Evolutionary conservation across 2,113 vertebrate genomes (phyloP).

Genomic region (Larimichthys crocea): DNA sequence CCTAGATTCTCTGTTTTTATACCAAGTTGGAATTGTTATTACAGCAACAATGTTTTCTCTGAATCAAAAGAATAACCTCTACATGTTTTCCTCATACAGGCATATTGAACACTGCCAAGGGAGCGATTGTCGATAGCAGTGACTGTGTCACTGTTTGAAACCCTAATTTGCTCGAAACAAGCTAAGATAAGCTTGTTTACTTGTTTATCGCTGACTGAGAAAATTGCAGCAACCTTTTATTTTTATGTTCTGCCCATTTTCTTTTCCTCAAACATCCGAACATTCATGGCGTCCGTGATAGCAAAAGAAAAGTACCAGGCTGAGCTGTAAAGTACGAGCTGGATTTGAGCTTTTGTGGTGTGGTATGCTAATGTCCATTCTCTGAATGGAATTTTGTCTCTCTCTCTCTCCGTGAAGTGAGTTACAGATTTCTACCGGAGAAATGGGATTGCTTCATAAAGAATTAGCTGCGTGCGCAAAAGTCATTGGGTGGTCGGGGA

Average conservation of each 20-base stretch:
- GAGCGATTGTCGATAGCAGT: conserved; percentile 10
- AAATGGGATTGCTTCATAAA: conserved; percentile 19
- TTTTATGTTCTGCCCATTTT: conserved; percentile 12
- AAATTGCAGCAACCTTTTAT: conserved; percentile 30
- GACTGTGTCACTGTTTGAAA: conserved; percentile 38
- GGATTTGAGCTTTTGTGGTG: not conserved
- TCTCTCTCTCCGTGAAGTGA: not conserved
- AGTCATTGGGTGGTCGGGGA: not conserved
- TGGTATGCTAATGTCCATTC: conserved; percentile 18
- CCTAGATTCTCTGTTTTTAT: conserved; percentile 34
- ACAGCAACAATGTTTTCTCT: conserved; percentile 45
- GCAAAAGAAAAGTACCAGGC: not conserved
- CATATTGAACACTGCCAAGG: conserved; percentile 13
- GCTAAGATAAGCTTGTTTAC: not conserved
- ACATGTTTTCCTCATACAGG: not conserved
- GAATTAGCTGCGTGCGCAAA: conserved; percentile 13
- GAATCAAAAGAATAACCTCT: conserved; percentile 35
- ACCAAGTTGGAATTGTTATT: conserved; percentile 28
- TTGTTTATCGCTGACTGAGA: conserved; percentile 12
- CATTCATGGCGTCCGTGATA: conserved; percentile 1
- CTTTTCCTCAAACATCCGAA: not conserved
- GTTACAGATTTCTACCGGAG: not conserved
- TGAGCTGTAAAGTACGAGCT: not conserved
- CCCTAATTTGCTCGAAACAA: conserved; percentile 47
- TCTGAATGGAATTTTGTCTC: not conserved